phyloP scores from a whole-genome alignment of 2,888 invertebrate species.

The Dicranocentrus wangi region DNA sequence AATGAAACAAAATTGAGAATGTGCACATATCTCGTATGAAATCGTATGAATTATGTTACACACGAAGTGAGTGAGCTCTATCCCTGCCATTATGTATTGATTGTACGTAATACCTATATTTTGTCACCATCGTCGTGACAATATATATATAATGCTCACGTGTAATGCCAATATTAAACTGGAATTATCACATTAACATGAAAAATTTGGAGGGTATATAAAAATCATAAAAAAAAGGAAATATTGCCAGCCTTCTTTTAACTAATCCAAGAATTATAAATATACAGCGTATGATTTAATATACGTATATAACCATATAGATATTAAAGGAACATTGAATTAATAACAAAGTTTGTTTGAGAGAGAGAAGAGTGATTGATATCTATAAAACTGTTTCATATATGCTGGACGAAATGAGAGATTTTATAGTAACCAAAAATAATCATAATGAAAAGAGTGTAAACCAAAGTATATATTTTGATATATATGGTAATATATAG shows the following conservation, averaged over 20 bases:
- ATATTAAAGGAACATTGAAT: background rate
- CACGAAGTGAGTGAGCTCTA: background rate
- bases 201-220: background rate
- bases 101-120: background rate
- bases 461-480: background rate
- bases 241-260: slow-evolving; percentile 16
- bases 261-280: slow-evolving; percentile 17
- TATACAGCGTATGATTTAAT: slow-evolving; percentile 6
- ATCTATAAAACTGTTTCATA: too few relatives aligned
- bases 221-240: slow-evolving; percentile 11
- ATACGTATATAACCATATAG: background rate
- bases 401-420: slow-evolving; percentile 31
- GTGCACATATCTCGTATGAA: background rate
- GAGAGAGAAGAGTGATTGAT: too few relatives aligned
- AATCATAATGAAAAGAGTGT: background rate
- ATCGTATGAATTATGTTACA: background rate
- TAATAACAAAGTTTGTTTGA: too few relatives aligned
- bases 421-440: background rate
- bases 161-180: background rate
- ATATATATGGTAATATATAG: slow-evolving; percentile 1
- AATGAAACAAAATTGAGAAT: background rate
- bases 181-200: background rate
- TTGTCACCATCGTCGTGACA: too few relatives aligned
- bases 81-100: background rate
- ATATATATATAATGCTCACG: slow-evolving; percentile 6